phyloP scores from a whole-genome alignment of 2,888 invertebrate species.

The Eristalinus sepulchralis region DNA sequence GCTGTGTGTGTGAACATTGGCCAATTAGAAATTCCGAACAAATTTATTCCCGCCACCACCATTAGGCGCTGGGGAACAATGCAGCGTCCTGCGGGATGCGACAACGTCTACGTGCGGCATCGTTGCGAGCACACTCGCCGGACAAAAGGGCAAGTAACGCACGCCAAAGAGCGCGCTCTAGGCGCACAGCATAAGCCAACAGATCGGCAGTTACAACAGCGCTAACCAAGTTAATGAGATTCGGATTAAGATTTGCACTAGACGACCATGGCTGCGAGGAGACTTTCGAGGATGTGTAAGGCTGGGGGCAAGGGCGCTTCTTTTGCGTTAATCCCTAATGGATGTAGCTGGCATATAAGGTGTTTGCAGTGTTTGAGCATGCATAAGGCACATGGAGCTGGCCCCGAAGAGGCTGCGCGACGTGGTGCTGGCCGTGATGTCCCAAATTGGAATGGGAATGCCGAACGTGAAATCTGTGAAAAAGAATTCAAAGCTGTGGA shows the following conservation, averaged over 20 bases:
- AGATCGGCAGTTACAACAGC: conserved; percentile 30
- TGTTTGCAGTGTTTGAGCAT: conserved; percentile 36
- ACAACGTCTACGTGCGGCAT: conserved; percentile 47
- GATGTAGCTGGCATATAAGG: conserved; percentile 63
- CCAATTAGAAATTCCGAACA: conserved; percentile 71
- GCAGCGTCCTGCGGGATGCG: background rate
- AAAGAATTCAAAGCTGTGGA: conserved; percentile 1
- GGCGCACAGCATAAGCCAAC: background rate
- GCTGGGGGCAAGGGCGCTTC: conserved; percentile 37
- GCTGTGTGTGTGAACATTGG: conserved; percentile 51
- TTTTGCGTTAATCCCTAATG: conserved; percentile 63
- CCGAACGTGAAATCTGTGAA: conserved; percentile 5
- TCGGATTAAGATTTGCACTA: conserved; percentile 63
- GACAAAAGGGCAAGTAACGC: conserved; percentile 52
- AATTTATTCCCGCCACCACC: conserved; percentile 62
- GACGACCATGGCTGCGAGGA: background rate
- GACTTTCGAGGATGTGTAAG: background rate
- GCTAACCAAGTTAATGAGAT: conserved; percentile 65
- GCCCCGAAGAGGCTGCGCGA: background rate
- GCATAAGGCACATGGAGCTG: conserved; percentile 27
- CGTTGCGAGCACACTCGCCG: conserved; percentile 23
- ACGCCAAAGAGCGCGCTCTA: conserved; percentile 2
- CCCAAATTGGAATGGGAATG: conserved; percentile 12
- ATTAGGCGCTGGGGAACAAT: conserved; percentile 14
- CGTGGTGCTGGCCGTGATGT: background rate